A percentile compares a stretch with the other conserved stretches of the same genome.
Conservation (phyloP, 2,113 vertebrate genomes). For the Pholis gunnellus region DNA sequence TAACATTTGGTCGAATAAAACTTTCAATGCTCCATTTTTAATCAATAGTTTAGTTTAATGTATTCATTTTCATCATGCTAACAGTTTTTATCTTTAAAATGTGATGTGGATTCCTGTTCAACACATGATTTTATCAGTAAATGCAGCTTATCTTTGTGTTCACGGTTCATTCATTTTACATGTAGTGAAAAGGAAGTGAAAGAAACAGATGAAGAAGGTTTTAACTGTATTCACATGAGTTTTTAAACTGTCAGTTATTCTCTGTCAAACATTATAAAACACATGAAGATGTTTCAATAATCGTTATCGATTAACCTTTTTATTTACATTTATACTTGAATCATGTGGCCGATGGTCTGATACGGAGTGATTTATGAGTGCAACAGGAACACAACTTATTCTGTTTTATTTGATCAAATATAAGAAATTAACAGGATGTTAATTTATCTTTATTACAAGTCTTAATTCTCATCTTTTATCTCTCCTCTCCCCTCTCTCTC, state of each 20-base stretch:
- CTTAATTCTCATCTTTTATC: neutral
- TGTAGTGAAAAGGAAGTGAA: conserved; percentile 60
- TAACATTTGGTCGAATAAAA: too few species aligned
- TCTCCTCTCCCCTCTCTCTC: neutral
- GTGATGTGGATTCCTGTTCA: neutral
- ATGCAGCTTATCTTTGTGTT: conserved; percentile 13
- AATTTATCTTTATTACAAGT: neutral
- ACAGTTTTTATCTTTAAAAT: neutral
- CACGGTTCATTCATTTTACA: neutral
- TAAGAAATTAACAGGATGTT: neutral
- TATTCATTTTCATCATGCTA: neutral
- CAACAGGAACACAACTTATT: conserved; percentile 2
- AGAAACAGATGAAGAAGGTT: conserved; percentile 36
- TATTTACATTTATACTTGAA: too few species aligned
- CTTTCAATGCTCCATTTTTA: neutral
- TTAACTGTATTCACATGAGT: neutral
- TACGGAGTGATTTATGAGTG: neutral
- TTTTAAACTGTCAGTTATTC: too few species aligned
- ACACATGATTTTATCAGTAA: neutral
- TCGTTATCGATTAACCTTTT: too few species aligned
- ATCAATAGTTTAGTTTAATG: neutral
- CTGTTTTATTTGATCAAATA: neutral
- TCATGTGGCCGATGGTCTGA: too few species aligned
- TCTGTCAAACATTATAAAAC: too few species aligned
- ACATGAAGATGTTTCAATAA: too few species aligned